Evolutionary conservation across 2,888 invertebrate species (phyloP), one percentile per base, ranked within the genome.

Genomic region (Eurois occulta): DNA sequence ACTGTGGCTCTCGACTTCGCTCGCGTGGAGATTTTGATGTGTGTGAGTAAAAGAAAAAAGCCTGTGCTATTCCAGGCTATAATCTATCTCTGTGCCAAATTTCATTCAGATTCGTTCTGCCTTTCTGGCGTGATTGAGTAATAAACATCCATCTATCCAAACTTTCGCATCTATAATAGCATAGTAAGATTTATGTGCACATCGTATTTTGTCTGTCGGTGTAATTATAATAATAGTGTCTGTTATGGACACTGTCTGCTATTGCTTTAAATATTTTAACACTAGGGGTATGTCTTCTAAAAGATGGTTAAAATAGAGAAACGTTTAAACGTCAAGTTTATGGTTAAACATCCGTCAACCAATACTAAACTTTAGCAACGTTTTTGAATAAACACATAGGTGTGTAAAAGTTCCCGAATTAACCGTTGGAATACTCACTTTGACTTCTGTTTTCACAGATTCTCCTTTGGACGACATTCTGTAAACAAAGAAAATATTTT

Each of bases 381-480:
- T 48, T 24, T 24, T 24, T 52, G 24, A 10, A 24, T 10, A 0
- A 52, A 52, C 18, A 24, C 24, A 3, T 10, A 24, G 0, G 0
- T 52, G 28, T 18, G 1, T 60, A 32, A 62, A 62, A 46, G 13
- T n/a, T 55, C 5, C 1, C 18, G 32, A 78, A 78, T 21, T 18
- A 24, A 24, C 10, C 58, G 2, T 46, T n/a, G 5, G 4, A 8
- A 48, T 76, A 92, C 96, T 95, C 86, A 96, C 96, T 94, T 92
- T 96, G 58, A 95, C 91, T 92, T 95, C 95, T 35, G 94, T 93
- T 75, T 91, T 93, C 58, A 93, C 92, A n/a, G 94, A 91, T 83
- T 94, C 94, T 73, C 91, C 91, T 86, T 91, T 94, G 64, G 95
- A 91, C 88, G 95, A 93, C 95, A 95, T 95, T 92, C 95, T 95